Conservation (phyloP, 2,113 vertebrate genomes). For the Entelurus aequoreus region DNA sequence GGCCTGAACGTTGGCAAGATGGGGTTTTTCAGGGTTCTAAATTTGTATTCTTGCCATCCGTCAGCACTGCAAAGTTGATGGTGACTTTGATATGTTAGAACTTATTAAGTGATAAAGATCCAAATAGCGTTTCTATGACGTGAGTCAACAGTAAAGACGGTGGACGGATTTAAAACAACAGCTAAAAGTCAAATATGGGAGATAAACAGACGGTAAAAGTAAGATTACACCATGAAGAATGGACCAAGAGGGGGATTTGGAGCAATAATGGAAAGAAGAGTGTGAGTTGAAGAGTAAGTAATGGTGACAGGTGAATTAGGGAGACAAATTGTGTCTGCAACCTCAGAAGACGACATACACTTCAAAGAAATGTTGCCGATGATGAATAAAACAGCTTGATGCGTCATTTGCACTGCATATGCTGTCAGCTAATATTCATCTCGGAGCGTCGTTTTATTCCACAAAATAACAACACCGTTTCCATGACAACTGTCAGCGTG, state of each 20-base stretch:
- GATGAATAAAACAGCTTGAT: conserved; percentile 9
- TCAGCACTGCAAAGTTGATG: no score
- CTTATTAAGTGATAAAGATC: no score
- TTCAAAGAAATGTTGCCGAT: conserved; percentile 5
- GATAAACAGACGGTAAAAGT: neutral
- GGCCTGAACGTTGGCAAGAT: no score
- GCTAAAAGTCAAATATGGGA: neutral
- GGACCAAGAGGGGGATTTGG: conserved; percentile 8
- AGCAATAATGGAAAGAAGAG: conserved; percentile 14
- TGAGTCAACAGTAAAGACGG: no score
- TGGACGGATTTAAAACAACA: neutral
- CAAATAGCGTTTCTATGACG: no score
- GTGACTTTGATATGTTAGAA: no score
- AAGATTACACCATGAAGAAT: conserved; percentile 5
- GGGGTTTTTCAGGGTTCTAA: no score
- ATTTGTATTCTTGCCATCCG: no score
- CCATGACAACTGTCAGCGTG: conserved; percentile 58
- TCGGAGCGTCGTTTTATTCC: conserved; percentile 36
- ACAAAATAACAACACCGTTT: conserved; percentile 55
- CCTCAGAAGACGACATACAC: neutral
- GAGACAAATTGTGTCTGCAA: neutral
- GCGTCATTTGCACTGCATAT: conserved; percentile 21
- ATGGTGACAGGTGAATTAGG: conserved; percentile 11
- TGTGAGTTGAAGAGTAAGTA: neutral
- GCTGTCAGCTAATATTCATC: conserved; percentile 33